Conservation (phyloP, 1,140 invertebrate genomes). For the Belonocnema kinseyi region DNA sequence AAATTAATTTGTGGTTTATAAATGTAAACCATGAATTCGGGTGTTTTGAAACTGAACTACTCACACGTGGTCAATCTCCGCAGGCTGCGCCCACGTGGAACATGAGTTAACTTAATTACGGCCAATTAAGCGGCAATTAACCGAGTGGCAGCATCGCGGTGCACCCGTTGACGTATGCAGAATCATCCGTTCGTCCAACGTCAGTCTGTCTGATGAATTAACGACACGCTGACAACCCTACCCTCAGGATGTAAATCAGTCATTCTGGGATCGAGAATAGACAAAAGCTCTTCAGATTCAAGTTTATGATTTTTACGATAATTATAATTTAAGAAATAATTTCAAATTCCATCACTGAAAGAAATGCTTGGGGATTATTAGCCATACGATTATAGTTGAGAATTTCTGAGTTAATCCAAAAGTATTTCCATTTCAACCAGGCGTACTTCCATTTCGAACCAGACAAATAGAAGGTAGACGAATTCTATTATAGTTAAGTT, state of each 20-base stretch:
- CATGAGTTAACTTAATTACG: constrained; percentile 67
- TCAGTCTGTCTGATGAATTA: constrained; percentile 54
- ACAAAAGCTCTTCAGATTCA: neutral
- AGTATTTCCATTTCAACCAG: no score
- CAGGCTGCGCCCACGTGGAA: constrained; percentile 51
- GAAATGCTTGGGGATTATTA: no score
- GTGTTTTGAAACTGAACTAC: neutral
- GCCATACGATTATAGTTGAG: no score
- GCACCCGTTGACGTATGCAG: constrained; percentile 35
- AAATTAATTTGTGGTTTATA: no score
- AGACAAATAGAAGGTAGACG: no score
- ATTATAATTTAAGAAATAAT: no score
- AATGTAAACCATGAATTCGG: neutral
- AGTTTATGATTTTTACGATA: neutral
- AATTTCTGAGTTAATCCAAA: no score
- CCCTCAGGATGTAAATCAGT: constrained; percentile 44
- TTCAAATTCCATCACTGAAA: no score
- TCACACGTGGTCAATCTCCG: constrained; percentile 55
- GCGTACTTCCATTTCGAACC: no score
- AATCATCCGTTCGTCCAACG: constrained; percentile 31
- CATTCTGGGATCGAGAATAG: neutral
- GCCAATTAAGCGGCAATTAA: constrained; percentile 69
- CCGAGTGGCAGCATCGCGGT: constrained; percentile 43
- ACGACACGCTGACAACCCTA: constrained; percentile 45
- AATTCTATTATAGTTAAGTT: no score